Percentiles rank a stretch among this genome's conserved stretches.
Evolutionary conservation across 2,113 vertebrate species (phyloP).

Genomic region (Geococcyx californianus): DNA sequence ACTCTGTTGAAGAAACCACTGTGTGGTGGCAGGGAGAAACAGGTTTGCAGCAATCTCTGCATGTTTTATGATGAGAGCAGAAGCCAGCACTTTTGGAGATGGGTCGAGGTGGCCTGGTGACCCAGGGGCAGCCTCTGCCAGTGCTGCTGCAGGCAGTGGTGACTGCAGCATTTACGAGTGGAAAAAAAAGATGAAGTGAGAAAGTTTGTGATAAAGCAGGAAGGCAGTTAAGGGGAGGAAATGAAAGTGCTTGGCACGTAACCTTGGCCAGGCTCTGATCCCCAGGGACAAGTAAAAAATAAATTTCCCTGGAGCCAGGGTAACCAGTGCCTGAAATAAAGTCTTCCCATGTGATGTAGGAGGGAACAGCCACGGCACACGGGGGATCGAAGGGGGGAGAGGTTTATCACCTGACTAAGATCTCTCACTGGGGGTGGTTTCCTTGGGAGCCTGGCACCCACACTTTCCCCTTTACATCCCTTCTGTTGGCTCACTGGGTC

Average conservation of each 20-base stretch:
- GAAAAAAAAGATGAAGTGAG: conserved; percentile 43
- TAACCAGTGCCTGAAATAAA: background rate
- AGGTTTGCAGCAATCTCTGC: background rate
- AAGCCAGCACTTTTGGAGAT: background rate
- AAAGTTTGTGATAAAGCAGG: conserved; percentile 62
- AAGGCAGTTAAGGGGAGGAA: conserved; percentile 44
- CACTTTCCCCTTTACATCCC: rapidly evolving
- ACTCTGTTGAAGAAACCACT: background rate
- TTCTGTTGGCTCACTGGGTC: background rate
- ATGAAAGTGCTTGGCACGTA: background rate
- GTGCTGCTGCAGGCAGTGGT: background rate
- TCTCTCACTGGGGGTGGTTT: background rate
- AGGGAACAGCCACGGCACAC: background rate
- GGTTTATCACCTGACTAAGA: background rate
- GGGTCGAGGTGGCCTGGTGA: background rate
- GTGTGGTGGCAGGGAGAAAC: background rate
- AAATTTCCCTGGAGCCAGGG: background rate
- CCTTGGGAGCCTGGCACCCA: background rate
- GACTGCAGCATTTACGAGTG: background rate
- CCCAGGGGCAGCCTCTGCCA: background rate
- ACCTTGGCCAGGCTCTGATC: background rate
- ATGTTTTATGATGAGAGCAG: background rate
- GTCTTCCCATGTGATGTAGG: background rate
- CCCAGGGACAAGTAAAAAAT: background rate
- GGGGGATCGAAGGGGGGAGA: background rate